Conservation (phyloP, 2,113 vertebrate genomes). For the Speoplatyrhinus poulsoni region DNA sequence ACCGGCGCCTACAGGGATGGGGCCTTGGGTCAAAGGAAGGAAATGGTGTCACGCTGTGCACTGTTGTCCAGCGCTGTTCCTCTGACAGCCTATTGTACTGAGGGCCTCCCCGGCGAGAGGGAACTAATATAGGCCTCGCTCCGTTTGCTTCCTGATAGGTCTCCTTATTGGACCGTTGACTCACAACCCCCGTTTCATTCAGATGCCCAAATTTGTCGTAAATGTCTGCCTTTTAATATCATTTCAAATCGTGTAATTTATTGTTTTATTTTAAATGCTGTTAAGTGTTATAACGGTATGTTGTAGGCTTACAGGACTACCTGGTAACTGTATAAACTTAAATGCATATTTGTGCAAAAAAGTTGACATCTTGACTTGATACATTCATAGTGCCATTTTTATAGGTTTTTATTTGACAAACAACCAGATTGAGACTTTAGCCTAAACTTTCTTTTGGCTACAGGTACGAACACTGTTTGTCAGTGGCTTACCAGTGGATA, state of each 20-base stretch:
- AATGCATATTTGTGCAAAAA: too few relatives aligned
- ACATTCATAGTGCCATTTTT: not conserved
- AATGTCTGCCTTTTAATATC: too few relatives aligned
- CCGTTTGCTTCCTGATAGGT: not conserved
- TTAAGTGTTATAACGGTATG: too few relatives aligned
- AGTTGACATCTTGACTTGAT: not conserved
- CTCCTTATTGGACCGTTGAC: too few relatives aligned
- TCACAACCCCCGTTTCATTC: too few relatives aligned
- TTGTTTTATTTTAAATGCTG: too few relatives aligned
- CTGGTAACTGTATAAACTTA: too few relatives aligned
- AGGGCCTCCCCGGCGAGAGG: constrained; percentile 58
- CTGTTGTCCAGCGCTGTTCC: constrained; percentile 70
- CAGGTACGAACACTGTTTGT: constrained; percentile 91
- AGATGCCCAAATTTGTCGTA: too few relatives aligned
- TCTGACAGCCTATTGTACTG: constrained; percentile 68
- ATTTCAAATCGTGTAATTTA: too few relatives aligned
- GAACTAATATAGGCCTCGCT: constrained; percentile 65
- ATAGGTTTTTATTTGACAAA: not conserved
- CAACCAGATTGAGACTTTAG: not conserved
- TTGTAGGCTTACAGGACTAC: too few relatives aligned
- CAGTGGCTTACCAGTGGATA: constrained; percentile 95
- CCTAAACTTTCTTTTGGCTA: not conserved
- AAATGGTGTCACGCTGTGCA: constrained; percentile 71
- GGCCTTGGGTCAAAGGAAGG: constrained; percentile 70
- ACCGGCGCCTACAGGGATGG: constrained; percentile 37